Evolutionary conservation across 2,113 vertebrate genomes (phyloP).

Genomic region (Nematolebias whitei): DNA sequence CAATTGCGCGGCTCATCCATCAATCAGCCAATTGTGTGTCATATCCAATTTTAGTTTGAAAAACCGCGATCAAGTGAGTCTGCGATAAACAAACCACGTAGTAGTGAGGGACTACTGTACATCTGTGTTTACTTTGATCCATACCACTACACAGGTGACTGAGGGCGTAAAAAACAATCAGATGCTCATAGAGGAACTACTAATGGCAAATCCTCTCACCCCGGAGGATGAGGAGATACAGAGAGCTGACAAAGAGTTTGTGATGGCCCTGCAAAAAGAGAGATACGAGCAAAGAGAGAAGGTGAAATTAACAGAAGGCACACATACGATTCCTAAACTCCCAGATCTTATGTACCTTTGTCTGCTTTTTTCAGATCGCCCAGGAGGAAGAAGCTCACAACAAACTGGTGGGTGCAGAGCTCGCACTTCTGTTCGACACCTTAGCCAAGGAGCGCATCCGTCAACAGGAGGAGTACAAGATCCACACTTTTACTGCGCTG

Average conservation of each 20-base stretch:
- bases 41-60: too few relatives aligned
- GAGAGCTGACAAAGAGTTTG: constrained; percentile 78
- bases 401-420: constrained; percentile 75
- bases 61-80: too few relatives aligned
- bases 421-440: constrained; percentile 85
- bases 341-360: background rate
- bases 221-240: too few relatives aligned
- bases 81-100: too few relatives aligned
- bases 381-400: constrained; percentile 77
- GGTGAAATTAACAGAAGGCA: constrained; percentile 71
- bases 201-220: too few relatives aligned
- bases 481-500: too few relatives aligned
- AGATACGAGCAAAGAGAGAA: constrained; percentile 71
- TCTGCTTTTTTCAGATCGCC: constrained; percentile 70
- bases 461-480: constrained; percentile 87
- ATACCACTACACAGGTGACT: constrained; percentile 74
- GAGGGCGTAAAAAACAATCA: too few relatives aligned
- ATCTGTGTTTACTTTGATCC: background rate
- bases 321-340: background rate
- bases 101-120: too few relatives aligned
- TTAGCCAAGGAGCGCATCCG: too few relatives aligned
- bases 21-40: too few relatives aligned
- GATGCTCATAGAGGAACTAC: too few relatives aligned
- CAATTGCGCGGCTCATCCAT: too few relatives aligned
- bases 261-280: constrained; percentile 79